Conservation (phyloP, 1,140 invertebrate species). For the Macrocentrus cingulum region DNA sequence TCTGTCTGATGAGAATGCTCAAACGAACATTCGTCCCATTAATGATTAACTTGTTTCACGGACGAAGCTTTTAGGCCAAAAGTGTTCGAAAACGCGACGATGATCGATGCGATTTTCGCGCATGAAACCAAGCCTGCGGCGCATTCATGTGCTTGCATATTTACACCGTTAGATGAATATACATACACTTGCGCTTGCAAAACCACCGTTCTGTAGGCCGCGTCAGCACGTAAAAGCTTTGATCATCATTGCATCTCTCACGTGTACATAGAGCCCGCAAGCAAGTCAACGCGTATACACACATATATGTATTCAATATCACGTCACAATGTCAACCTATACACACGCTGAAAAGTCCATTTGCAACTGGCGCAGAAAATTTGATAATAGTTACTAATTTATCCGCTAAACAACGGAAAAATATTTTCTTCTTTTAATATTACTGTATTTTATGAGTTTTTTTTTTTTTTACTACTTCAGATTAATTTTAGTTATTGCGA, state of each 20-base stretch:
- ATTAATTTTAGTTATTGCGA: too few relatives aligned
- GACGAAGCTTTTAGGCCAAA: too few relatives aligned
- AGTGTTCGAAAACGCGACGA: neutral
- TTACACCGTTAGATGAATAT: slow-evolving; percentile 16
- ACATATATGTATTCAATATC: neutral
- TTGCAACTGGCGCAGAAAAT: too few relatives aligned
- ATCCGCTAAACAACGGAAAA: too few relatives aligned
- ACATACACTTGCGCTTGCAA: slow-evolving; percentile 14
- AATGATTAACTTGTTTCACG: too few relatives aligned
- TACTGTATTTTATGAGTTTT: too few relatives aligned
- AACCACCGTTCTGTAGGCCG: slow-evolving; percentile 3
- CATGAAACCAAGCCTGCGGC: slow-evolving; percentile 3
- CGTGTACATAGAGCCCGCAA: slow-evolving; percentile 4
- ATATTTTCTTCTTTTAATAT: too few relatives aligned
- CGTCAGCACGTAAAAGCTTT: slow-evolving; percentile 5
- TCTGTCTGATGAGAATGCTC: too few relatives aligned
- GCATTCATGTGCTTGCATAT: slow-evolving; percentile 23
- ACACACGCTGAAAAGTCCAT: neutral
- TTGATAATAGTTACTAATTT: too few relatives aligned
- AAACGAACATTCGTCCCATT: too few relatives aligned
- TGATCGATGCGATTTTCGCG: neutral
- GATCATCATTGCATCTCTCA: neutral
- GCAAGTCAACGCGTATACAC: neutral
- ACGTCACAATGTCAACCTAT: neutral
- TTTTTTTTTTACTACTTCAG: too few relatives aligned